phyloP scores from a whole-genome alignment of 2,797 vertebrate species.

The Lindbergichthys nudifrons region DNA sequence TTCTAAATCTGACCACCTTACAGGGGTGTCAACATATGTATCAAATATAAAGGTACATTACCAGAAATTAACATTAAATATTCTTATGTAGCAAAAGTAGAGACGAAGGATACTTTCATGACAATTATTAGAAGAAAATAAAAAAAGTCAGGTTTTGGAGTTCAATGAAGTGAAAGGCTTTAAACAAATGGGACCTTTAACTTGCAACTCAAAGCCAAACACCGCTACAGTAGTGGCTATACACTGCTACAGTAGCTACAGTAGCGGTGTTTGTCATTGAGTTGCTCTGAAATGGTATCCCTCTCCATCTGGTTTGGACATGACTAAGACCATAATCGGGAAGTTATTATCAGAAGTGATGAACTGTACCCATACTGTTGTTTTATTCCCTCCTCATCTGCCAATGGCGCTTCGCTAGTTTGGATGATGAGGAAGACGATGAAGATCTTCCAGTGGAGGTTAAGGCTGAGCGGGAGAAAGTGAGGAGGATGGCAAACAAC shows the following conservation, averaged over 20 bases:
- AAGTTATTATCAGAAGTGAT: slow-evolving; percentile 23
- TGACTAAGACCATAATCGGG: slow-evolving; percentile 3
- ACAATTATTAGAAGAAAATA: background rate
- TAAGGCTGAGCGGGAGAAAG: slow-evolving; percentile 98
- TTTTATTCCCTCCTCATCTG: slow-evolving; percentile 73
- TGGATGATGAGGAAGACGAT: slow-evolving; percentile 80
- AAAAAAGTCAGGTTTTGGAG: background rate
- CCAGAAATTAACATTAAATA: background rate
- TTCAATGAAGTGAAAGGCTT: slow-evolving; percentile 7
- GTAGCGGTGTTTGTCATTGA: slow-evolving; percentile 9
- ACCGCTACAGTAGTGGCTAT: slow-evolving; percentile 1
- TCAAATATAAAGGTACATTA: background rate
- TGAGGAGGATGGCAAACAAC: slow-evolving; percentile 97
- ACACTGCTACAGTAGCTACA: background rate
- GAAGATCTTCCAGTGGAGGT: slow-evolving; percentile 98
- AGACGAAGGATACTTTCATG: background rate
- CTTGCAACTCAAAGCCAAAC: background rate
- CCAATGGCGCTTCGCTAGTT: slow-evolving; percentile 69
- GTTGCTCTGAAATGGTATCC: background rate
- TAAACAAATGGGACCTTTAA: background rate
- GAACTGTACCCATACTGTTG: slow-evolving; percentile 72
- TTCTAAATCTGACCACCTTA: background rate
- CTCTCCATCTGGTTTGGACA: background rate
- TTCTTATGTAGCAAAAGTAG: background rate
- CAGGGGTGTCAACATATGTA: background rate